Evolutionary conservation across 2,113 vertebrate genomes (phyloP).

Genomic region (Chloropsis cyanopogon): DNA sequence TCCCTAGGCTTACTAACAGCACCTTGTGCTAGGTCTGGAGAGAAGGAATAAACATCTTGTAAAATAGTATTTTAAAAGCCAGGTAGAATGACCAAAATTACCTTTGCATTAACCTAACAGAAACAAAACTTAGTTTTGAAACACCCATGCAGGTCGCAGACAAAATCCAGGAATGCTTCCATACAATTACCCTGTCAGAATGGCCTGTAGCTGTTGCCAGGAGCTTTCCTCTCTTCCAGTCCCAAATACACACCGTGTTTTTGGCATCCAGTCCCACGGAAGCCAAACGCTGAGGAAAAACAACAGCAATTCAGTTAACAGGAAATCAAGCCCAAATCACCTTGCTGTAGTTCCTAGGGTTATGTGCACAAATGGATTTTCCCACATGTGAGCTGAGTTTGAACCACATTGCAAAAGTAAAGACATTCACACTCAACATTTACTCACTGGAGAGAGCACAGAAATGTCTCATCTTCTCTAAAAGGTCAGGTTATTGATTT

Average conservation of each 20-base stretch:
- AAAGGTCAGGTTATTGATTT: not conserved
- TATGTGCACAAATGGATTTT: not conserved
- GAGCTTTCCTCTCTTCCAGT: slow-evolving; percentile 92
- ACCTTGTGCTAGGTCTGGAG: not conserved
- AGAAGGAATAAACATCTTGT: not conserved
- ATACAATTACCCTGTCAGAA: slow-evolving; percentile 80
- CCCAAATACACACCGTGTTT: slow-evolving; percentile 95
- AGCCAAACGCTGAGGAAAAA: slow-evolving; percentile 80
- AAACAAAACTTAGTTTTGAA: not conserved
- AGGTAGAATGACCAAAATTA: not conserved
- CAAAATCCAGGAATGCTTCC: not conserved
- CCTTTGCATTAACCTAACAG: not conserved
- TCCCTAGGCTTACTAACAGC: not conserved
- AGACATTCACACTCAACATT: not conserved
- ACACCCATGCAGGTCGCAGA: not conserved
- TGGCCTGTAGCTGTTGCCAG: slow-evolving; percentile 93
- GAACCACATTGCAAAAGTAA: not conserved
- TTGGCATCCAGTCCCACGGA: slow-evolving; percentile 95
- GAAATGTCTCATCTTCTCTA: not conserved
- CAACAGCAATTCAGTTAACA: slow-evolving; percentile 9
- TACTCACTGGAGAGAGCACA: not conserved
- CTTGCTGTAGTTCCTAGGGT: not conserved
- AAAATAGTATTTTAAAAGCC: not conserved
- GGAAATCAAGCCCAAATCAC: not conserved
- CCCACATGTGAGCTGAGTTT: not conserved